A percentile compares a stretch with the other conserved stretches of the same genome.
These are phyloP conservation scores for Helicoverpa assulta DNA, from an alignment of 2,888 invertebrate species.

Conservation along the genomic window DNA sequence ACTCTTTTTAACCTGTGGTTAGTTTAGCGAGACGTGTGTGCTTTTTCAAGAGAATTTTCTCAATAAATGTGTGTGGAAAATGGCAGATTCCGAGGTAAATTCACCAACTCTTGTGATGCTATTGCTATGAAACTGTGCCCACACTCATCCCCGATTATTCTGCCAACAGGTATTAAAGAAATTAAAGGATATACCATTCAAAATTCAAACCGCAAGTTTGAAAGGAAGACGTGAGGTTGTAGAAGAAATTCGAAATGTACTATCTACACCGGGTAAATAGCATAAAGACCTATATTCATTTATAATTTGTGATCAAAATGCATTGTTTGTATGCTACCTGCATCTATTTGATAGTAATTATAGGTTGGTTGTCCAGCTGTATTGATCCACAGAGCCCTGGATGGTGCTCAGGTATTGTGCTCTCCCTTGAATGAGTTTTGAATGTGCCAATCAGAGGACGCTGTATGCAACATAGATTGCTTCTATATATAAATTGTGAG, in stretches of 20 bases:
- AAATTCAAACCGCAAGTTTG: slow-evolving; percentile 93
- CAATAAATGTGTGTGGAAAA: slow-evolving; percentile 86
- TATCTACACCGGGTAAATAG: slow-evolving; percentile 92
- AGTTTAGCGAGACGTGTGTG: slow-evolving; percentile 74
- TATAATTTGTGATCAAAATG: slow-evolving; percentile 14
- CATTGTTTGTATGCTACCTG: slow-evolving; percentile 11
- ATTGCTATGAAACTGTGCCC: slow-evolving; percentile 30
- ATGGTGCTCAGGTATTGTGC: slow-evolving; percentile 48
- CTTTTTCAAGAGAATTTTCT: slow-evolving; percentile 65
- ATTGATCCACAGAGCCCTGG: slow-evolving; percentile 66
- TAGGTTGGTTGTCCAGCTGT: slow-evolving; percentile 62
- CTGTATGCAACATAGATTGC: slow-evolving; percentile 43
- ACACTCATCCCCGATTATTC: slow-evolving; percentile 53
- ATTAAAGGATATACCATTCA: slow-evolving; percentile 93
- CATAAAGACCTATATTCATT: slow-evolving; percentile 20
- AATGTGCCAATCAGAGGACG: slow-evolving; percentile 38
- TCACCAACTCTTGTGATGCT: slow-evolving; percentile 24
- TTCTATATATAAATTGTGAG: slow-evolving; percentile 24
- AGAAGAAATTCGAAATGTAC: slow-evolving; percentile 92
- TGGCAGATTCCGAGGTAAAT: slow-evolving; percentile 93
- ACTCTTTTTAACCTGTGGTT: slow-evolving; percentile 69
- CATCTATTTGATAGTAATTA: slow-evolving; percentile 40
- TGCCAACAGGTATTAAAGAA: slow-evolving; percentile 91
- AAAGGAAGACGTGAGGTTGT: slow-evolving; percentile 92
- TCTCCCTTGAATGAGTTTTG: slow-evolving; percentile 38